A percentile compares a stretch with the other conserved stretches of the same genome.
These are phyloP conservation scores for Pyrrhia umbra DNA, from an alignment of 2,888 invertebrate species.

Conservation along the genomic window DNA sequence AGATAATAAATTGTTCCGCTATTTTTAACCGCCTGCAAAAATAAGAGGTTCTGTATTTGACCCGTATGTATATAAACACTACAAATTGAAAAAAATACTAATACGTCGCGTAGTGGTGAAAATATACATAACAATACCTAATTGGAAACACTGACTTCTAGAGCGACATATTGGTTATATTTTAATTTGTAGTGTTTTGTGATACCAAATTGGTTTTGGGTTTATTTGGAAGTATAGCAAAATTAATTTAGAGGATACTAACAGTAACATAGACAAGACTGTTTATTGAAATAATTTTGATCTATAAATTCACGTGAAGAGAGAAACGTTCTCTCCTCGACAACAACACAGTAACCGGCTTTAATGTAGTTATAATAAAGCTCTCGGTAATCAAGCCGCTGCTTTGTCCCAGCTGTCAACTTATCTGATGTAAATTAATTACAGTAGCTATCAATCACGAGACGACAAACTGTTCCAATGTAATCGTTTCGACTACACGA, in stretches of 20 bases:
- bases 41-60: too few species aligned
- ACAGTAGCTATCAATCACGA: constrained; percentile 78
- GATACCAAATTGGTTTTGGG: background rate
- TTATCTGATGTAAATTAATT: constrained; percentile 82
- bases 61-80: too few species aligned
- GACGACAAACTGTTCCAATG: constrained; percentile 58
- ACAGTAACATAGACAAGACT: background rate
- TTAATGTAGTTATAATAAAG: constrained; percentile 65
- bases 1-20: too few species aligned
- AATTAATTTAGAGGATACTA: background rate
- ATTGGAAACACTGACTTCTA: too few species aligned
- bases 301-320: background rate
- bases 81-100: too few species aligned
- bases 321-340: background rate
- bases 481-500: constrained; percentile 49
- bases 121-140: too few species aligned
- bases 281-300: background rate
- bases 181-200: too few species aligned
- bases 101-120: too few species aligned
- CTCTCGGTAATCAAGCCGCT: constrained; percentile 70
- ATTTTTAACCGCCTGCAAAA: too few species aligned
- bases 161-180: too few species aligned
- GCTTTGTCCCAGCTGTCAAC: constrained; percentile 77
- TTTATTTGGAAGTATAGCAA: background rate
- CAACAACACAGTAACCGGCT: constrained; percentile 33